These are phyloP conservation scores for Panzeria rudis DNA, from an alignment of 2,888 invertebrate genomes.

Conservation along the genomic window DNA sequence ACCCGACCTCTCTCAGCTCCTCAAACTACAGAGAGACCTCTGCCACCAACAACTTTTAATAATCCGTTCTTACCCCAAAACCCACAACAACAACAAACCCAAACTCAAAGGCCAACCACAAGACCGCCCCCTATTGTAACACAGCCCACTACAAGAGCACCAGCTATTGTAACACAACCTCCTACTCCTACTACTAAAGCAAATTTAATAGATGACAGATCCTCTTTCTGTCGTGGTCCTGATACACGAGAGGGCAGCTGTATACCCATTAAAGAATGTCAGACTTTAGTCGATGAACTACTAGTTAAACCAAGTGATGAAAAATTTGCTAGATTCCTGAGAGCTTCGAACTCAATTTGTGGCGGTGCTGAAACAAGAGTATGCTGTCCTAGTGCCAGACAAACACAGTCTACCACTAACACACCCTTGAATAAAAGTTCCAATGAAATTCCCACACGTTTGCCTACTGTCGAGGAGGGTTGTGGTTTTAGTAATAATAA, in stretches of 20 bases:
- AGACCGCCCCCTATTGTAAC: conserved; percentile 66
- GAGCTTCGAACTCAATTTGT: conserved; percentile 79
- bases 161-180: conserved; percentile 42
- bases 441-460: conserved; percentile 76
- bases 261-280: conserved; percentile 77
- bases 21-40: conserved; percentile 20
- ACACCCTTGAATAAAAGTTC: conserved; percentile 67
- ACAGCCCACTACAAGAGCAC: conserved; percentile 35
- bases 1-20: conserved; percentile 74
- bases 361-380: conserved; percentile 74
- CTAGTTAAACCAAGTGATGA: conserved; percentile 75
- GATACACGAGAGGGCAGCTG: conserved; percentile 77
- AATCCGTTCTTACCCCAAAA: conserved; percentile 36
- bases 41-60: not conserved
- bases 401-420: conserved; percentile 4
- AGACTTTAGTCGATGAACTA: conserved; percentile 75
- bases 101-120: conserved; percentile 33
- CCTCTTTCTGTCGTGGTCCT: conserved; percentile 75
- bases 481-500: conserved; percentile 87
- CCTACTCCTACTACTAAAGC: conserved; percentile 60
- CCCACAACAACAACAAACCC: not conserved
- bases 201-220: conserved; percentile 68
- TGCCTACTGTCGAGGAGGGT: conserved; percentile 83
- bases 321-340: conserved; percentile 75
- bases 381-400: conserved; percentile 78